phyloP scores from a whole-genome alignment of 2,113 vertebrate genomes.

The Tympanuchus pallidicinctus region DNA sequence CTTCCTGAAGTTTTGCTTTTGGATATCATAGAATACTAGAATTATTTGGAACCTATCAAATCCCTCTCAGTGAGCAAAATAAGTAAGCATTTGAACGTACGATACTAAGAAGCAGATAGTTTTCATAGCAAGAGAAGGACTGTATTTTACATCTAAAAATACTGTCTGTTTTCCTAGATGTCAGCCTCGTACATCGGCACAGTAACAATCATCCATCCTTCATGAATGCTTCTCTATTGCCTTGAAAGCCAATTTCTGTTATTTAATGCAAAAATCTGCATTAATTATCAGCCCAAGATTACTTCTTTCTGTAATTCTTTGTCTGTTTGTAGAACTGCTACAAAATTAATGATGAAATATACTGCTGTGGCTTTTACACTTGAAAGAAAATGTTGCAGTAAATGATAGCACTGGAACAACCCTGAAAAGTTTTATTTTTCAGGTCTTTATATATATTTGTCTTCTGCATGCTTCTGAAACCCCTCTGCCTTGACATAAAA shows the following conservation, averaged over 20 bases:
- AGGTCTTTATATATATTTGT: background rate
- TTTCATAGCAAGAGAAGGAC: background rate
- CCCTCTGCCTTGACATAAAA: background rate
- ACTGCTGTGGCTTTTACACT: background rate
- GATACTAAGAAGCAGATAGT: background rate
- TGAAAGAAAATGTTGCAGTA: background rate
- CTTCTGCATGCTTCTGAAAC: background rate
- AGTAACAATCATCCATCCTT: background rate
- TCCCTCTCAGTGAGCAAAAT: constrained; percentile 7
- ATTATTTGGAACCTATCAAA: constrained; percentile 54
- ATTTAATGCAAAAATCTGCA: background rate
- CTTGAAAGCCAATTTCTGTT: background rate
- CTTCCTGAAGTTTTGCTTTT: constrained; percentile 43
- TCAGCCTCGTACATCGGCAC: background rate
- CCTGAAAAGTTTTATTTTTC: background rate
- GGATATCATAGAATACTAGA: constrained; percentile 9
- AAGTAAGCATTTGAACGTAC: background rate
- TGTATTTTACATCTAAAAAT: background rate
- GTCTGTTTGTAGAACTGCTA: background rate
- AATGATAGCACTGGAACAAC: background rate
- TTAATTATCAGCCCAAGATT: background rate
- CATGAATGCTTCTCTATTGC: background rate
- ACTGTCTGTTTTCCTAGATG: background rate
- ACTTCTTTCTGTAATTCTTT: background rate
- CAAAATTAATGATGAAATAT: background rate